These are phyloP conservation scores for Mirza zaza DNA, from an alignment of 2,113 vertebrate species.

Conservation along the genomic window DNA sequence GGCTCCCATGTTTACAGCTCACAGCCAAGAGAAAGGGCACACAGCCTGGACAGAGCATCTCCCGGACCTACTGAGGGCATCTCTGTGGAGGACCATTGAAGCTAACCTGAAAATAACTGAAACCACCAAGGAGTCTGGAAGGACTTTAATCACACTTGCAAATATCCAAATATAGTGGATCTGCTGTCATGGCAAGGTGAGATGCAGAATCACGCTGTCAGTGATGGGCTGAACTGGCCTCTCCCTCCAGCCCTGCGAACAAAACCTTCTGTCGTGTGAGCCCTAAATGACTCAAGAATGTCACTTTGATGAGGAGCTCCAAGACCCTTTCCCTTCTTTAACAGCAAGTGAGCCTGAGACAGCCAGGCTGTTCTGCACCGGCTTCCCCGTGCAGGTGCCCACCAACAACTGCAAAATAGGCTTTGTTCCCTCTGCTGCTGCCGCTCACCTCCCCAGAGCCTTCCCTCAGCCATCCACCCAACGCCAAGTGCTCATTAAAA, in stretches of 20 bases:
- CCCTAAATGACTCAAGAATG: constrained; percentile 48
- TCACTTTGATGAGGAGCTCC: constrained; percentile 1
- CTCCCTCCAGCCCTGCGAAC: constrained; percentile 28
- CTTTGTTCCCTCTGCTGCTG: not conserved
- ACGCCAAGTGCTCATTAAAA: not conserved
- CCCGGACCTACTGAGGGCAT: not conserved
- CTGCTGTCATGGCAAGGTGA: constrained; percentile 56
- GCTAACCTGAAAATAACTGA: constrained; percentile 54
- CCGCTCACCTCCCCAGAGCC: not conserved
- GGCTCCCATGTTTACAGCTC: not conserved
- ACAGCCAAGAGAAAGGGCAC: not conserved
- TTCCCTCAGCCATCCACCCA: no score
- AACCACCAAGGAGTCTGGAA: constrained; percentile 53
- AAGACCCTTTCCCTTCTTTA: not conserved
- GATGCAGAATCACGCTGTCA: constrained; percentile 3
- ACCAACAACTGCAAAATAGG: not conserved
- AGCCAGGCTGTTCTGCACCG: accelerated
- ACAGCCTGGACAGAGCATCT: not conserved
- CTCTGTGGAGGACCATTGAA: constrained; percentile 50
- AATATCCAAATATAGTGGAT: constrained; percentile 80
- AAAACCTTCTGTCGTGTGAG: constrained; percentile 41
- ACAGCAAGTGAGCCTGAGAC: not conserved
- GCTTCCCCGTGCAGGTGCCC: not conserved
- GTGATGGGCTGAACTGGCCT: constrained; percentile 30
- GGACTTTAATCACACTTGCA: constrained; percentile 69